Base-by-base conservation (phyloP, 2,113 vertebrate genomes). In the Poeciliopsis prolifica region DNA sequence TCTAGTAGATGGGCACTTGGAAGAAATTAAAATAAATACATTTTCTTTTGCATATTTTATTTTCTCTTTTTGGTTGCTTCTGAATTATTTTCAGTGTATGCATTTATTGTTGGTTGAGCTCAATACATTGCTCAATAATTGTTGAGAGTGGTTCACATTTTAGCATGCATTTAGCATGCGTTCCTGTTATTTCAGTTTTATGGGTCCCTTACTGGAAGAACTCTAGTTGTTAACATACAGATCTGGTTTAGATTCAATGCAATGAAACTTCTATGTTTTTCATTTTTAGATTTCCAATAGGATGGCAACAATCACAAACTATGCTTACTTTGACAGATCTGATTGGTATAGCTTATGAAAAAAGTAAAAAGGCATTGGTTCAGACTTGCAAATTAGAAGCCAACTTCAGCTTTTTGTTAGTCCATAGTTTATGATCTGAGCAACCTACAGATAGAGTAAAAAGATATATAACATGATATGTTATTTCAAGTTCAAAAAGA, bases 11-110 rank as follows among this genome's bases (percentile, higher is more conserved):
- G 60, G 10, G 4, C 48, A 42, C 26, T 11, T 6, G 8, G 5
- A 24, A 67, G 63, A 75, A 76, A 74, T 64, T 68, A 72, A 42
- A n/a, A 58, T 58, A n/a, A n/a, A 58, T 24, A 10, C 22, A 10
- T 58, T 58, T 54, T 10, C 22, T n/a, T 58, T 58, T 58, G 8
- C 8, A 58, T n/a, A 54, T 22, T 22, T 54, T 54, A 54, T 10
- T 54, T 54, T 6, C 51, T 58, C 51, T n/a, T 58, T 58, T 24
- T n/a, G 22, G 51, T n/a, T 58, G 8, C 19, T n/a, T 58, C 51
- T n/a, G 11, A 58, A 58, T 58, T n/a, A 58, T 58, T 24, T 58
- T 58, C 19, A 24, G 24, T 58, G 3, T 19, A 5, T 3, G 5
- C 44, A 48, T 19, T 17, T 15, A 15, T 19, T 48, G 44, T 19